Percentiles rank a stretch among this genome's conserved stretches.
Evolutionary conservation across 2,113 vertebrate genomes (phyloP).

Genomic region (Triplophysa dalaica): DNA sequence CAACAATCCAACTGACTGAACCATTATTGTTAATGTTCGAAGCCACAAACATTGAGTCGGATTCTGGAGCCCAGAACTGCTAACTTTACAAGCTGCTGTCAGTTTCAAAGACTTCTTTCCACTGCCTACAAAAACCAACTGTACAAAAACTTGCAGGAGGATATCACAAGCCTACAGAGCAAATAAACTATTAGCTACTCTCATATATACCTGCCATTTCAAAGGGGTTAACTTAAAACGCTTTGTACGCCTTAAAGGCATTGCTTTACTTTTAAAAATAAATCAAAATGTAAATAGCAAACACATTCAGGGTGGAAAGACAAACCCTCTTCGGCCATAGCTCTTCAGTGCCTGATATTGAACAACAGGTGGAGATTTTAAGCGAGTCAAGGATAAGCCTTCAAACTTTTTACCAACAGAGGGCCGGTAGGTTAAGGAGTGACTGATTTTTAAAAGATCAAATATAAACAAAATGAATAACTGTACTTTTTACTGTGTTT

Average conservation of each 20-base stretch:
- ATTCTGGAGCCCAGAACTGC: constrained; percentile 14
- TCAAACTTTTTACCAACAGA: constrained; percentile 21
- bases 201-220: constrained; percentile 11
- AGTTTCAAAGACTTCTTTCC: constrained; percentile 32
- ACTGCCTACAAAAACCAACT: constrained; percentile 50
- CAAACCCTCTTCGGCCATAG: constrained; percentile 52
- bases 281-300: constrained; percentile 44
- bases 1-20: constrained; percentile 30
- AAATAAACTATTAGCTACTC: constrained; percentile 14
- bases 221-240: constrained; percentile 21
- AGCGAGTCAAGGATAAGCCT: constrained; percentile 31
- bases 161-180: constrained; percentile 24
- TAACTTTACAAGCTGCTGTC: constrained; percentile 22
- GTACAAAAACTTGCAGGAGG: constrained; percentile 29
- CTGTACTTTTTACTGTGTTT: constrained; percentile 45
- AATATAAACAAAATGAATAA: constrained; percentile 26
- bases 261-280: neutral
- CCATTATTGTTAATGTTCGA: neutral
- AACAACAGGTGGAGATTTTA: constrained; percentile 11
- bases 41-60: constrained; percentile 13
- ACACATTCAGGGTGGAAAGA: constrained; percentile 40
- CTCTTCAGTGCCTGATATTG: constrained; percentile 54
- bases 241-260: constrained; percentile 30
- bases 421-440: constrained; percentile 12
- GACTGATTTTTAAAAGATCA: constrained; percentile 44